Evolutionary conservation across 2,797 vertebrate species (phyloP).

Genomic region (Garrulus glandarius): DNA sequence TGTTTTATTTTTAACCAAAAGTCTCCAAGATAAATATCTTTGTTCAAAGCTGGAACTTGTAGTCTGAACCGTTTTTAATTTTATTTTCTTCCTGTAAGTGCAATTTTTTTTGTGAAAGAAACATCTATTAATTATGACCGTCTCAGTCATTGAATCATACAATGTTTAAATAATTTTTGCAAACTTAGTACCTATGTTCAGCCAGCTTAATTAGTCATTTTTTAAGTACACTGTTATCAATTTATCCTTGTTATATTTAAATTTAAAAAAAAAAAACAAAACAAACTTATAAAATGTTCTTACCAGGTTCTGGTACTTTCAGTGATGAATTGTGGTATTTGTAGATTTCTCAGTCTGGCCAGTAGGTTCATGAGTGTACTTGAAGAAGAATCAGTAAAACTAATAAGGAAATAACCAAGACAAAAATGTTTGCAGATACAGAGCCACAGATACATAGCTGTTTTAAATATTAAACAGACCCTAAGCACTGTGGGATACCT

Average conservation of each 20-base stretch:
- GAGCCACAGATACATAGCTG: not conserved
- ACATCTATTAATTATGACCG: not conserved
- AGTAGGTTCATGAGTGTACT: not conserved
- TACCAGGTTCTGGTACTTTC: not conserved
- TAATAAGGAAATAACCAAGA: not conserved
- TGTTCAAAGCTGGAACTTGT: not conserved
- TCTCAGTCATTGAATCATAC: not conserved
- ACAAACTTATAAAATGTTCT: not conserved
- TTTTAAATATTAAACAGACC: not conserved
- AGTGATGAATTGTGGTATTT: not conserved
- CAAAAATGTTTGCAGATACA: not conserved
- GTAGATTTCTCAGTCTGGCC: not conserved
- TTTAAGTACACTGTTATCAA: not conserved
- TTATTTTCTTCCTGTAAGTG: not conserved
- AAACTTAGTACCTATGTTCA: not conserved
- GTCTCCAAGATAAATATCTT: not conserved
- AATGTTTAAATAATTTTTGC: not conserved
- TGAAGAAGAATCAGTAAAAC: not conserved
- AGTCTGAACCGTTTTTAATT: not conserved
- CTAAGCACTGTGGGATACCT: not conserved
- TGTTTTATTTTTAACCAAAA: not conserved
- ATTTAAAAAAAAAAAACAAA: not conserved
- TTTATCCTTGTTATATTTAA: not conserved
- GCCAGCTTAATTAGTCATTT: not conserved
- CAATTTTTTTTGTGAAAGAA: not conserved